These are phyloP conservation scores for Coecobrya sp. DNA, from an alignment of 2,888 invertebrate genomes.

Conservation along the genomic window DNA sequence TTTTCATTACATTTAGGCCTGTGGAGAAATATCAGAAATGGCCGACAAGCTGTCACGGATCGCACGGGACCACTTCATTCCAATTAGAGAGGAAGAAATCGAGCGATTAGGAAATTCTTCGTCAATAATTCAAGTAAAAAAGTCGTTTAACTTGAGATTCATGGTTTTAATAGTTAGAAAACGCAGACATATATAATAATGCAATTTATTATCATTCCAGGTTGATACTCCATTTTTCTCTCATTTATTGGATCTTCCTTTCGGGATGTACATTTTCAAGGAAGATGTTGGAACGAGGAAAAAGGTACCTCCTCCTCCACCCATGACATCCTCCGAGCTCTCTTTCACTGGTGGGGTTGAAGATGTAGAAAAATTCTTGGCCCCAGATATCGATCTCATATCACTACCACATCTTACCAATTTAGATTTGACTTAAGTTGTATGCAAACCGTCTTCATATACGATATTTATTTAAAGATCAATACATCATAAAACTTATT, in stretches of 20 bases:
- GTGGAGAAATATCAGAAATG: slow-evolving; percentile 84
- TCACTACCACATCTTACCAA: slow-evolving; percentile 86
- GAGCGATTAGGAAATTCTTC: slow-evolving; percentile 82
- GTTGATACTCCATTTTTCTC: slow-evolving; percentile 86
- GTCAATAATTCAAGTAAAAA: slow-evolving; percentile 85
- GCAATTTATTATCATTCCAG: slow-evolving; percentile 61
- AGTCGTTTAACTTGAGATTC: too few species aligned
- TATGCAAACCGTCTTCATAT: too few species aligned
- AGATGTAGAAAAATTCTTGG: slow-evolving; percentile 85
- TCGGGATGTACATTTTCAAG: slow-evolving; percentile 85
- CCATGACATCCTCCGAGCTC: slow-evolving; percentile 84
- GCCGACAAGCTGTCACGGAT: slow-evolving; percentile 85
- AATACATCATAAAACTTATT: too few species aligned
- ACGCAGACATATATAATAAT: too few species aligned
- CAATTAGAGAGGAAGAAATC: slow-evolving; percentile 85
- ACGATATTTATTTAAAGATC: too few species aligned
- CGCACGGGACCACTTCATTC: slow-evolving; percentile 86
- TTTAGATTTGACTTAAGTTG: slow-evolving; percentile 82
- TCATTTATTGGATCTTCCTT: slow-evolving; percentile 85
- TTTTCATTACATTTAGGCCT: too few species aligned
- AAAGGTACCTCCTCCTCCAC: slow-evolving; percentile 82
- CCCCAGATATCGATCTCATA: slow-evolving; percentile 84
- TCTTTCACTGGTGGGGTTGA: slow-evolving; percentile 85
- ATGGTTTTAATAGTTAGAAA: too few species aligned
- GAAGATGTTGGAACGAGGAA: slow-evolving; percentile 84